These are phyloP conservation scores for Anthoscopus minutus DNA, from an alignment of 2,113 vertebrate genomes.

Conservation along the genomic window DNA sequence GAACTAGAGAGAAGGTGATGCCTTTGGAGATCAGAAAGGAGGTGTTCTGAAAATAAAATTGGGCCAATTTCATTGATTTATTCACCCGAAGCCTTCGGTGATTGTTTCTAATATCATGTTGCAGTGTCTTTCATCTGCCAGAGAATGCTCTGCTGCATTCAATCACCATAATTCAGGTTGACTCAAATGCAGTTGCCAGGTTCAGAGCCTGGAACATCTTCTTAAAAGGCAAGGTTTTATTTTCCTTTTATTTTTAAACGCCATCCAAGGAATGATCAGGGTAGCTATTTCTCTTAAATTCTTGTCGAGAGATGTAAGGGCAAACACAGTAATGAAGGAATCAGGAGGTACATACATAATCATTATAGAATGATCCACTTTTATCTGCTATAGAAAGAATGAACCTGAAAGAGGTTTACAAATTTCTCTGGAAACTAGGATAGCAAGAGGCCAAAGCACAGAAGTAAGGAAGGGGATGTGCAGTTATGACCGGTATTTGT, in stretches of 20 bases:
- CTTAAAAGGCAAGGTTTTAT: not conserved
- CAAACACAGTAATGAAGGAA: not conserved
- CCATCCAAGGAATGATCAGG: not conserved
- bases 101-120: not conserved
- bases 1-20: not conserved
- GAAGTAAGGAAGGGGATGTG: not conserved
- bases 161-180: not conserved
- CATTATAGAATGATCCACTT: not conserved
- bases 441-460: not conserved
- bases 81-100: not conserved
- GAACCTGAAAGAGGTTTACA: not conserved
- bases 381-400: not conserved
- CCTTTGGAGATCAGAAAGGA: not conserved
- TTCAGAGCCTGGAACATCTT: not conserved
- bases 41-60: not conserved
- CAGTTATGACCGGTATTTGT: not conserved
- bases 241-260: not conserved
- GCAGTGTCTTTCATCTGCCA: not conserved
- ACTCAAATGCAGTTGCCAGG: not conserved
- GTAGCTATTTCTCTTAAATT: not conserved
- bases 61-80: not conserved
- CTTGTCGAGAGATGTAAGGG: not conserved
- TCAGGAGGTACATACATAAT: not conserved
- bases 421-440: not conserved
- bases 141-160: not conserved